phyloP scores from a whole-genome alignment of 2,113 vertebrate genomes.

The Lophotis ruficrista region DNA sequence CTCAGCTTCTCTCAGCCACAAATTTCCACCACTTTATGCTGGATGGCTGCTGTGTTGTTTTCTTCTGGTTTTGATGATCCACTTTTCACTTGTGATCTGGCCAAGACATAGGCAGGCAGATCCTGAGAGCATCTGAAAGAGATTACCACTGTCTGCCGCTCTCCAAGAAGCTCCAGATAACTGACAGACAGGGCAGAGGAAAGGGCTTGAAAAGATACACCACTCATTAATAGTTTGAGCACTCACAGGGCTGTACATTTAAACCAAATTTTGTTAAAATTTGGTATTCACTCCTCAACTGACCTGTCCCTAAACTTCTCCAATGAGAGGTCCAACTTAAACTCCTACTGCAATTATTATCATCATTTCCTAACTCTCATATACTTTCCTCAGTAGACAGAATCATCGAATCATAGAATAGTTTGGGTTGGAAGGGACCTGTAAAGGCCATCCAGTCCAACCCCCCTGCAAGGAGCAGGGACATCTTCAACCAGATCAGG shows the following conservation, averaged over 20 bases:
- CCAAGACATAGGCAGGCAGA: conserved; percentile 20
- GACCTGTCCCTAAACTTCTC: not conserved
- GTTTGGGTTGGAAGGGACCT: too few species aligned
- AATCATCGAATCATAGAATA: too few species aligned
- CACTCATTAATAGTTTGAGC: not conserved
- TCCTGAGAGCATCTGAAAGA: conserved; percentile 47
- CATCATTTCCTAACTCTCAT: not conserved
- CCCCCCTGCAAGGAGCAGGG: too few species aligned
- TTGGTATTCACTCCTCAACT: not conserved
- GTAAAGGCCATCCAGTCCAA: too few species aligned
- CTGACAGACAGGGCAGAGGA: not conserved
- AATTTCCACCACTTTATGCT: not conserved
- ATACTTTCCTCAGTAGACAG: not conserved
- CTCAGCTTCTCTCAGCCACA: not conserved
- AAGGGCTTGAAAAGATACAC: not conserved
- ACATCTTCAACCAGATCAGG: too few species aligned
- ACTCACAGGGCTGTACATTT: not conserved
- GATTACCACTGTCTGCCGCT: conserved; percentile 36
- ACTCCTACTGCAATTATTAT: not conserved
- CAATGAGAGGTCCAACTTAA: not conserved
- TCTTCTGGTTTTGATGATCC: conserved; percentile 29
- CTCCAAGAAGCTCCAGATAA: not conserved
- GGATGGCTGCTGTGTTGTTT: conserved; percentile 28
- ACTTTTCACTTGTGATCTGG: not conserved
- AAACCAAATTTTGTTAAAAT: not conserved